Percentiles rank a stretch among this genome's conserved stretches.
Evolutionary conservation across 2,888 invertebrate genomes (phyloP).

Genomic region (Allophyes oxyacanthae): DNA sequence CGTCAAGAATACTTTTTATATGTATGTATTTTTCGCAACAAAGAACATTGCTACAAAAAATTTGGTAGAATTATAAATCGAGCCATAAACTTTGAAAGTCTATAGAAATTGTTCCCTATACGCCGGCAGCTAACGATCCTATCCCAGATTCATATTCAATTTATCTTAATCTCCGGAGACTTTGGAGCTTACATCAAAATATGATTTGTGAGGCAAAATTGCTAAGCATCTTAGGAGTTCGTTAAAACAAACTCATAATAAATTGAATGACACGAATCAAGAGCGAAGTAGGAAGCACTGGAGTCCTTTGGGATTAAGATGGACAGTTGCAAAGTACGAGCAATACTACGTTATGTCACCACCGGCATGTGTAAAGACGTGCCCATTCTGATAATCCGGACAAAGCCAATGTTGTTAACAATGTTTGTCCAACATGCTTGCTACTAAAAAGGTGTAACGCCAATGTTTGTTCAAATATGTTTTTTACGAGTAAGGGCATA

Average conservation of each 20-base stretch:
- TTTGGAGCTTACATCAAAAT: constrained; percentile 13
- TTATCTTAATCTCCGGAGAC: constrained; percentile 9
- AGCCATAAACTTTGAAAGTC: neutral
- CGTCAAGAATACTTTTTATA: neutral
- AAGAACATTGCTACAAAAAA: neutral
- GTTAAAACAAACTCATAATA: constrained; percentile 33
- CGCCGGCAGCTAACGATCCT: constrained; percentile 2
- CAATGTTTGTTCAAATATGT: constrained; percentile 42
- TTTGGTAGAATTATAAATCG: constrained; percentile 2
- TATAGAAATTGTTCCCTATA: neutral
- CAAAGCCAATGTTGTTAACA: constrained; percentile 24
- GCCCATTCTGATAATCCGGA: constrained; percentile 22
- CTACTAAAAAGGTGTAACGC: constrained; percentile 18
- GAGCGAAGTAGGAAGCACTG: constrained; percentile 44
- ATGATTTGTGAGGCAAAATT: constrained; percentile 15
- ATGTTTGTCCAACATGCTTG: constrained; percentile 21
- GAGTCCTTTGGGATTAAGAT: constrained; percentile 47
- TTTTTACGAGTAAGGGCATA: constrained; percentile 14
- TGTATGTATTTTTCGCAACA: neutral
- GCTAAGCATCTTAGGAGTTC: constrained; percentile 19
- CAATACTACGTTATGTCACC: constrained; percentile 47
- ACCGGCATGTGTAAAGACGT: constrained; percentile 23
- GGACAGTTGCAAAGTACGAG: constrained; percentile 52
- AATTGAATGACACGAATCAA: constrained; percentile 44
- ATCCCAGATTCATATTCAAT: constrained; percentile 18